Conservation (phyloP, 2,888 invertebrate species). For the Anarsia innoxiella region DNA sequence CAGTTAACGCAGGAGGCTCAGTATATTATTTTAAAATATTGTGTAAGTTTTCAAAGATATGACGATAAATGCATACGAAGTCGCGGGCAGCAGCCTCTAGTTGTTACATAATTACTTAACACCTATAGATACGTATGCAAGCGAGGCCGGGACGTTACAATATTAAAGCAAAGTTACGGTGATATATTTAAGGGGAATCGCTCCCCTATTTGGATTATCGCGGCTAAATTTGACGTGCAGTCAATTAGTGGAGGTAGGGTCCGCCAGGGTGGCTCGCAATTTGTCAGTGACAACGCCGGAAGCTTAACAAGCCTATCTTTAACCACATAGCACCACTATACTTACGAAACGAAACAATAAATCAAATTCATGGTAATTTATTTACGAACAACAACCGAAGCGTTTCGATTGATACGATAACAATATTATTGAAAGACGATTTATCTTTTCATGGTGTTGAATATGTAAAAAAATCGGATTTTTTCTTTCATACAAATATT, state of each 20-base stretch:
- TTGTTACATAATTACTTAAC: too few species aligned
- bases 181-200: slow-evolving; percentile 29
- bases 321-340: slow-evolving; percentile 32
- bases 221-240: slow-evolving; percentile 65
- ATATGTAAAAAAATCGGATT: too few species aligned
- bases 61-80: too few species aligned
- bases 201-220: slow-evolving; percentile 56
- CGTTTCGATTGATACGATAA: not conserved
- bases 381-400: not conserved
- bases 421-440: not conserved
- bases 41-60: too few species aligned
- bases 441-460: too few species aligned
- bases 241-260: slow-evolving; percentile 57
- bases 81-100: too few species aligned
- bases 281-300: slow-evolving; percentile 70
- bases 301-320: slow-evolving; percentile 55
- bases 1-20: too few species aligned
- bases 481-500: too few species aligned
- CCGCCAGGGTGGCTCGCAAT: slow-evolving; percentile 50
- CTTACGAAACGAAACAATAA: slow-evolving; percentile 27
- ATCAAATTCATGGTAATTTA: slow-evolving; percentile 25
- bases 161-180: not conserved
- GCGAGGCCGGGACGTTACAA: too few species aligned
- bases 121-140: too few species aligned
- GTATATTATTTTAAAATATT: too few species aligned